Evolutionary conservation across 2,113 vertebrate genomes (phyloP), one percentile per base, ranked within the genome.

Genomic region (Rhinogobius similis): DNA sequence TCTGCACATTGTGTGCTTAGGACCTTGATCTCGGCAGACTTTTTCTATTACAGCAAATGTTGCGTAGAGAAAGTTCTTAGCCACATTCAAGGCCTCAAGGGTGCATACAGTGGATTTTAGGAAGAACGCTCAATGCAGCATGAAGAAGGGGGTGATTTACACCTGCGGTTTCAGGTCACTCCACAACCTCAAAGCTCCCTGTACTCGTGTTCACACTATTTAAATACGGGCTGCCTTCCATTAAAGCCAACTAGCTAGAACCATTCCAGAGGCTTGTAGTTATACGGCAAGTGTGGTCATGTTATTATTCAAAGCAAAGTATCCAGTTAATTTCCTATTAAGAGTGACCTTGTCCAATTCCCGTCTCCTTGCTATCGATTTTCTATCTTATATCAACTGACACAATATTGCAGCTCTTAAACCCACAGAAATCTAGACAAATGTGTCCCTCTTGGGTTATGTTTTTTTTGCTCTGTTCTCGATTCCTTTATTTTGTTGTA

Each of bases 1-100:
- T 36, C 2, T 9, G 44, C 56, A 53, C 74, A 76, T 11, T 20
- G 48, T 53, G 62, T 20, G 55, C 74, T 73, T 79, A 77, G 56
- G 72, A 72, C 79, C 76, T 83, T 84, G 82, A 83, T 68, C 70
- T 84, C 18, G 24, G 69, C 67, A 63, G 64, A 79, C 62, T 65
- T 55, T 77, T 80, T 81, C 66, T n/a, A 84, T 83, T 71, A 76
- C 38, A 63, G 26, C 10, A 13, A 77, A 82, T 48, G 38, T 61
- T 65, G 75, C 48, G 2, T 62, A 7, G 62, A 76, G 68, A 73
- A 83, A 72, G 61, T 18, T 66, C 63, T 63, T 61, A 55, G 58
- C 59, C 0, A 46, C 39, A 72, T 64, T 67, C 48, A 26, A 70
- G 62, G 63, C 39, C 74, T 14, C 41, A 72, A 65, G 65, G 75